A percentile compares a stretch with the other conserved stretches of the same genome.
phyloP scores from a whole-genome alignment of 2,888 invertebrate genomes.

The Cetonia aurata region DNA sequence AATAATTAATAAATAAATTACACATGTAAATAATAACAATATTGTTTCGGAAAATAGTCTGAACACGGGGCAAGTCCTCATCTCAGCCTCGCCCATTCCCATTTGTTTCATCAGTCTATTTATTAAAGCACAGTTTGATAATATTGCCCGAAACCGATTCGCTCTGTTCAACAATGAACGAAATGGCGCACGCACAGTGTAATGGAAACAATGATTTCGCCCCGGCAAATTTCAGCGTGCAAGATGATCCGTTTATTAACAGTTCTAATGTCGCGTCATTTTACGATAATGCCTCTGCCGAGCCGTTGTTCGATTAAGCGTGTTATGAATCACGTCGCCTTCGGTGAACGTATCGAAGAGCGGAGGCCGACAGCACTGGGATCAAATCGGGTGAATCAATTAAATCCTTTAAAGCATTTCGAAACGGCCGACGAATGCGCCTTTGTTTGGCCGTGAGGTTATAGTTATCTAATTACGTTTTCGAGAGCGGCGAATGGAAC shows the following conservation, averaged over 20 bases:
- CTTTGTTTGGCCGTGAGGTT: constrained; percentile 25
- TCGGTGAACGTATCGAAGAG: constrained; percentile 5
- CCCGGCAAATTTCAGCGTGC: constrained; percentile 34
- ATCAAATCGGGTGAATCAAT: constrained; percentile 35
- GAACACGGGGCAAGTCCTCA: no score
- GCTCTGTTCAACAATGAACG: no score
- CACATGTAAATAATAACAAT: no score
- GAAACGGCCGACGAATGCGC: constrained; percentile 15
- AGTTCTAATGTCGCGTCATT: constrained; percentile 50
- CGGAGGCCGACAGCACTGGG: constrained; percentile 5
- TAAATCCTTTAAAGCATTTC: constrained; percentile 30
- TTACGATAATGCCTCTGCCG: constrained; percentile 47
- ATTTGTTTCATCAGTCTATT: no score
- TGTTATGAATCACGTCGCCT: constrained; percentile 38
- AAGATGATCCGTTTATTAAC: constrained; percentile 53
- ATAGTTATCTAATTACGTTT: constrained; percentile 18
- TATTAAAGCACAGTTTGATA: no score
- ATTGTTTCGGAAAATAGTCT: no score
- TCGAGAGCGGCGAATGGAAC: no score
- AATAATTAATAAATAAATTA: no score
- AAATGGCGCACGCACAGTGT: no score
- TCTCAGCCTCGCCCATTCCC: no score
- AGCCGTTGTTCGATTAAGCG: constrained; percentile 34
- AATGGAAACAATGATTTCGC: neutral
- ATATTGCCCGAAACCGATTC: no score